Percentiles rank a stretch among this genome's conserved stretches.
These are phyloP conservation scores for Xiphophorus maculatus DNA, from an alignment of 2,113 vertebrate genomes.

Conservation along the genomic window DNA sequence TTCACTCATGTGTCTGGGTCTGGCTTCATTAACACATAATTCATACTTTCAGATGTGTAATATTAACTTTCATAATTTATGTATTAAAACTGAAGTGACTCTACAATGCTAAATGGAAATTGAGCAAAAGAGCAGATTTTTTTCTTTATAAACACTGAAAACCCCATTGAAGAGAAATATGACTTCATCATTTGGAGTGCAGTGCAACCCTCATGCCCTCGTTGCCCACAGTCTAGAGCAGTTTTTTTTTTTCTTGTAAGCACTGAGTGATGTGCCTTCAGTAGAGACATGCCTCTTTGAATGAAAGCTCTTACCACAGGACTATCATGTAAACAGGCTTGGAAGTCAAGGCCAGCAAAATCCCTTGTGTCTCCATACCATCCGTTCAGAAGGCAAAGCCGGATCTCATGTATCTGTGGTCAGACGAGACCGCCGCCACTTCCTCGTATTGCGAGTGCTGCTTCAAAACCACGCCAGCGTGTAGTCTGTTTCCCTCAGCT, in stretches of 20 bases:
- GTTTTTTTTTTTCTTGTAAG: slow-evolving; percentile 40
- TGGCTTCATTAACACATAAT: slow-evolving; percentile 16
- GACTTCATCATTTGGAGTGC: slow-evolving; percentile 49
- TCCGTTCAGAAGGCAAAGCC: slow-evolving; percentile 77
- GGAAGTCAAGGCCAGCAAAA: slow-evolving; percentile 80
- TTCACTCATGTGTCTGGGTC: slow-evolving; percentile 23
- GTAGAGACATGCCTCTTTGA: slow-evolving; percentile 67
- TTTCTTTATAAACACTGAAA: not conserved
- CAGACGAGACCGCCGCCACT: slow-evolving; percentile 80
- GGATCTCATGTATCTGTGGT: slow-evolving; percentile 83
- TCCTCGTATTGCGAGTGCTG: slow-evolving; percentile 79
- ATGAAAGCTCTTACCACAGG: slow-evolving; percentile 62
- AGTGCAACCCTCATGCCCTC: slow-evolving; percentile 51
- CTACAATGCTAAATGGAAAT: not conserved
- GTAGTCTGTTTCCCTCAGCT: slow-evolving; percentile 65
- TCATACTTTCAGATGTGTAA: slow-evolving; percentile 12
- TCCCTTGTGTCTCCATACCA: slow-evolving; percentile 78
- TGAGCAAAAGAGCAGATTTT: not conserved
- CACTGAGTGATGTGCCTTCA: slow-evolving; percentile 78
- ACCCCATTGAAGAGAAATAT: slow-evolving; percentile 13
- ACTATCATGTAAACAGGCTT: slow-evolving; percentile 75
- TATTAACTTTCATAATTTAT: slow-evolving; percentile 1
- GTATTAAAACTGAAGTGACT: not conserved
- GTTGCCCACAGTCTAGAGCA: slow-evolving; percentile 45
- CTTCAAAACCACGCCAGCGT: slow-evolving; percentile 73